Evolutionary conservation across 2,888 invertebrate genomes (phyloP).

Genomic region (Allacma fusca): DNA sequence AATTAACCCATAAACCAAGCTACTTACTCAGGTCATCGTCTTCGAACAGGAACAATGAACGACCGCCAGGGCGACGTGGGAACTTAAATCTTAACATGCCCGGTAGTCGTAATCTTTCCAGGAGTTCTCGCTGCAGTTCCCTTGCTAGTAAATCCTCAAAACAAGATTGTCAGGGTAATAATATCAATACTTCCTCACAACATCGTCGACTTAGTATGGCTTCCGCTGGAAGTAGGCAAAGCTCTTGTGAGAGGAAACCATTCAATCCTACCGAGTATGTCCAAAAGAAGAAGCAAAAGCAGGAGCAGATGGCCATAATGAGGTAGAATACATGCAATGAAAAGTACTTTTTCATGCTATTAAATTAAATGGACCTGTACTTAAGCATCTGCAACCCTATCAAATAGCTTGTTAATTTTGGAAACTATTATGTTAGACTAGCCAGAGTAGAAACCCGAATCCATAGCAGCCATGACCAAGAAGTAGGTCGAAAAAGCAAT

Average conservation of each 20-base stretch:
- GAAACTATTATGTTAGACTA: too few species aligned
- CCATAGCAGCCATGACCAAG: neutral
- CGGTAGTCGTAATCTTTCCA: neutral
- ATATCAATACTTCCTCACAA: neutral
- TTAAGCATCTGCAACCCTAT: neutral
- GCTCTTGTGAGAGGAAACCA: slow-evolving; percentile 9
- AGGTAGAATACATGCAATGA: slow-evolving; percentile 45
- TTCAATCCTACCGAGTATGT: slow-evolving; percentile 61
- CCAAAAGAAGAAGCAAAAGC: slow-evolving; percentile 51
- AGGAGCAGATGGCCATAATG: slow-evolving; percentile 45
- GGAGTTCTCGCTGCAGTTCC: slow-evolving; percentile 16
- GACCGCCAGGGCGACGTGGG: slow-evolving; percentile 3
- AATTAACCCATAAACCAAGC: neutral
- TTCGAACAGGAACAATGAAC: neutral
- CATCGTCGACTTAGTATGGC: neutral
- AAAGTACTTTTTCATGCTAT: too few species aligned
- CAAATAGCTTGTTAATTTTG: too few species aligned
- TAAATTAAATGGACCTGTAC: neutral
- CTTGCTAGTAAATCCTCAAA: neutral
- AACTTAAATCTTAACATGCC: neutral
- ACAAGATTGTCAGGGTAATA: neutral
- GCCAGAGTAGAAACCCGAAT: slow-evolving; percentile 26
- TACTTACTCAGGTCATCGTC: neutral
- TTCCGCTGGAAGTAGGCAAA: slow-evolving; percentile 16
- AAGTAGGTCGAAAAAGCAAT: neutral